phyloP scores from a whole-genome alignment of 2,888 invertebrate species.

The Colletes collaris region DNA sequence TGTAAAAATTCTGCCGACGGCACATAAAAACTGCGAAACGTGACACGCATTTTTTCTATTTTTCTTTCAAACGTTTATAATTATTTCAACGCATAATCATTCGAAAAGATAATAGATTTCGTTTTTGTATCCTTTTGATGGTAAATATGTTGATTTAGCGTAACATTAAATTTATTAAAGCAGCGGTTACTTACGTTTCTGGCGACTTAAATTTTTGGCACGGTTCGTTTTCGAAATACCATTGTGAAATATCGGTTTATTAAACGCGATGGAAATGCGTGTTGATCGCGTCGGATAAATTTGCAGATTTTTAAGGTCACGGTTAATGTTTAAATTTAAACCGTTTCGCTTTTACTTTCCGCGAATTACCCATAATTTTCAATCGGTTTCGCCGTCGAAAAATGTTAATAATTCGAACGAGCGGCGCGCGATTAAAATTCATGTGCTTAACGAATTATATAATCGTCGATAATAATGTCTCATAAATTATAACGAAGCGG shows the following conservation, averaged over 20 bases:
- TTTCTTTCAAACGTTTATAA: not conserved
- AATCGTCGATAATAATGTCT: slow-evolving; percentile 23
- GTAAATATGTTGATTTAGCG: not conserved
- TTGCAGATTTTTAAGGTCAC: slow-evolving; percentile 48
- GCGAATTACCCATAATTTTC: slow-evolving; percentile 34
- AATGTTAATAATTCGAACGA: slow-evolving; percentile 40
- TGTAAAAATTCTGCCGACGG: not conserved
- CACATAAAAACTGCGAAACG: not conserved
- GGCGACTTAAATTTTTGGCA: not conserved
- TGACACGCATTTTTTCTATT: not conserved
- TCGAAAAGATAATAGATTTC: too few species aligned
- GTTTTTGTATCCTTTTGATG: not conserved
- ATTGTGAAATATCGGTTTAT: not conserved
- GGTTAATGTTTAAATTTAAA: slow-evolving; percentile 41
- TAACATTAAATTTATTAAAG: not conserved
- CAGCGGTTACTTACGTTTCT: not conserved
- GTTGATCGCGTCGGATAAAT: slow-evolving; percentile 5
- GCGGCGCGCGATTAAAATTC: slow-evolving; percentile 20
- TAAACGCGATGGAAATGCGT: not conserved
- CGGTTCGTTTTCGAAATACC: not conserved
- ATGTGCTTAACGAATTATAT: slow-evolving; percentile 42
- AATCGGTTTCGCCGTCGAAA: slow-evolving; percentile 41
- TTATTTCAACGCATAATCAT: too few species aligned
- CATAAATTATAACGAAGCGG: slow-evolving; percentile 29
- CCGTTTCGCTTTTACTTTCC: slow-evolving; percentile 45